These are phyloP conservation scores for Strigamia crassipes DNA, from an alignment of 2,888 invertebrate species.

Conservation along the genomic window DNA sequence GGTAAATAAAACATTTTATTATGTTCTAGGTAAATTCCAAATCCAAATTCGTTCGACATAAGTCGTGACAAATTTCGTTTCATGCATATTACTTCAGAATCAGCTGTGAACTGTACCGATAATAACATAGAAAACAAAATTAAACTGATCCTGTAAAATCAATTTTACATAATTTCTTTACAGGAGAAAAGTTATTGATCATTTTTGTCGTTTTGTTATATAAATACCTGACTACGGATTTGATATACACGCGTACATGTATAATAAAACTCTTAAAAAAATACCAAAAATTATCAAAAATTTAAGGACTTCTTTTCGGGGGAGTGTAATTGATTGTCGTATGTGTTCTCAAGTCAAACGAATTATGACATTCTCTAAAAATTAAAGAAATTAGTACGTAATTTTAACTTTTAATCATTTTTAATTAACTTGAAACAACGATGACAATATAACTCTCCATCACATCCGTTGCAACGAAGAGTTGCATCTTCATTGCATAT, in stretches of 20 bases:
- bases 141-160: too few species aligned
- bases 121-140: too few species aligned
- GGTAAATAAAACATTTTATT: slow-evolving; percentile 44
- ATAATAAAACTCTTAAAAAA: not conserved
- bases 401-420: slow-evolving; percentile 54
- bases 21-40: slow-evolving; percentile 49
- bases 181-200: not conserved
- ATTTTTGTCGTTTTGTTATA: not conserved
- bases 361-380: slow-evolving; percentile 48
- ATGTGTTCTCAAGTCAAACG: slow-evolving; percentile 45
- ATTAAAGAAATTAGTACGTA: slow-evolving; percentile 8
- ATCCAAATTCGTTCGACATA: slow-evolving; percentile 47
- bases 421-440: slow-evolving; percentile 75
- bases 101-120: too few species aligned
- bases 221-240: slow-evolving; percentile 8
- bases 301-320: not conserved
- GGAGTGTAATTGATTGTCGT: not conserved
- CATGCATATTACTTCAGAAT: too few species aligned
- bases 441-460: slow-evolving; percentile 77
- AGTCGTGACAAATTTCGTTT: not conserved
- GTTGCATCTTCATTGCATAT: slow-evolving; percentile 82
- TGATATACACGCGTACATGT: not conserved
- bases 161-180: too few species aligned
- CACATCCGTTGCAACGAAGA: slow-evolving; percentile 75
- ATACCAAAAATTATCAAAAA: not conserved